These are phyloP conservation scores for Myiopsitta monachus DNA, from an alignment of 2,113 vertebrate genomes.

Conservation along the genomic window DNA sequence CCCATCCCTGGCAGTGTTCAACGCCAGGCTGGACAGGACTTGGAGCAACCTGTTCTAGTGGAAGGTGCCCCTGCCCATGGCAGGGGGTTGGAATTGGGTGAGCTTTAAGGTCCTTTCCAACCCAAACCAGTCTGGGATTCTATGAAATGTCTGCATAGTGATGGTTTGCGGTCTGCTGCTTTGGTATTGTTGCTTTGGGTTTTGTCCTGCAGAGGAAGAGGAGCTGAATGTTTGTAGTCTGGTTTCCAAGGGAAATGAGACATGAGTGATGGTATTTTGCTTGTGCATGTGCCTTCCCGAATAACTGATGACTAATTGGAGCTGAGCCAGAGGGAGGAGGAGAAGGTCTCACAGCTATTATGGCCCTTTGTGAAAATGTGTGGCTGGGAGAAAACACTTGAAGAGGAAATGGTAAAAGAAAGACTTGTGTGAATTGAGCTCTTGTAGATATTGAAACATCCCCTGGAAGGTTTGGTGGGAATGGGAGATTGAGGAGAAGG, in stretches of 20 bases:
- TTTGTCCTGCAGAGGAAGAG: conserved; percentile 40
- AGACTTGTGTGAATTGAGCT: neutral
- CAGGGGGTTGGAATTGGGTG: neutral
- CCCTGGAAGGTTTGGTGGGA: neutral
- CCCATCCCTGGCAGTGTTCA: neutral
- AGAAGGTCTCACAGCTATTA: neutral
- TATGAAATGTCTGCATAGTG: neutral
- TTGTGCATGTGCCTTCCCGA: neutral
- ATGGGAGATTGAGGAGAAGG: neutral
- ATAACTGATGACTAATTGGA: neutral
- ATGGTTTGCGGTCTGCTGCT: neutral
- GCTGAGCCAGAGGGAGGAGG: neutral
- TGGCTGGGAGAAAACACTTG: neutral
- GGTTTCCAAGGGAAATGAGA: conserved; percentile 60
- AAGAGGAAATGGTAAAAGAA: neutral
- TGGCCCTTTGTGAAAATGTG: neutral
- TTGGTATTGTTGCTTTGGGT: neutral
- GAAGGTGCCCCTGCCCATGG: neutral
- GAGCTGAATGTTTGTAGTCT: conserved; percentile 23
- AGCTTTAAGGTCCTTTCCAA: neutral
- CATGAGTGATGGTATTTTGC: neutral
- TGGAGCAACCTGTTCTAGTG: neutral
- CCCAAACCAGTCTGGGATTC: neutral
- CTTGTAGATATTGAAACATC: neutral
- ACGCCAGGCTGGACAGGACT: neutral